Percentiles rank a stretch among this genome's conserved stretches.
Evolutionary conservation across 2,113 vertebrate species (phyloP).

Genomic region (Hiodon tergisus): DNA sequence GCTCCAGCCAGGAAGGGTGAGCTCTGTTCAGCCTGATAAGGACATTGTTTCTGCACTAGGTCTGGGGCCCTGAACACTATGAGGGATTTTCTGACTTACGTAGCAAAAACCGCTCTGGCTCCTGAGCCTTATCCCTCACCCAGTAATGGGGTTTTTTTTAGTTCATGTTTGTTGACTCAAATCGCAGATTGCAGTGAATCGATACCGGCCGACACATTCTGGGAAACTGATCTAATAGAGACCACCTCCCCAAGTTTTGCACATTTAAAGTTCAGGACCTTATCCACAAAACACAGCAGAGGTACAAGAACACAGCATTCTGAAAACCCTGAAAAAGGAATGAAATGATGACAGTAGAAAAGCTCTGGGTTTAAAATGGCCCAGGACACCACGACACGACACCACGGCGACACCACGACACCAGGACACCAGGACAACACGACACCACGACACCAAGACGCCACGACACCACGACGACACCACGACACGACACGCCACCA

Average conservation of each 20-base stretch:
- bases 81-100: neutral
- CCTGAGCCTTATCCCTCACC: neutral
- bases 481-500: too few relatives aligned
- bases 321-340: neutral
- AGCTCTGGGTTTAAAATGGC: too few relatives aligned
- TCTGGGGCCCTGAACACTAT: conserved; percentile 20
- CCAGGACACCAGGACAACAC: too few relatives aligned
- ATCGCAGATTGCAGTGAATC: too few relatives aligned
- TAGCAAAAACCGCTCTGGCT: neutral
- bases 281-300: neutral
- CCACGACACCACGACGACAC: too few relatives aligned
- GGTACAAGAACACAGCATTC: neutral
- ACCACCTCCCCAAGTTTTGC: neutral
- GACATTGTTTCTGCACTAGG: conserved; percentile 49
- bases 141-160: neutral
- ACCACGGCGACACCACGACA: too few relatives aligned
- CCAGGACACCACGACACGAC: too few relatives aligned
- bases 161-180: neutral
- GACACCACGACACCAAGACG: too few relatives aligned
- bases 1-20: conserved; percentile 86
- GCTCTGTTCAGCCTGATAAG: conserved; percentile 54
- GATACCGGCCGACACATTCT: conserved; percentile 12
- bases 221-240: neutral
- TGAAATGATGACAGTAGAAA: neutral
- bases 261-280: conserved; percentile 11